Conservation (phyloP, 2,888 invertebrate genomes). For the Willowsia nigromaculata region DNA sequence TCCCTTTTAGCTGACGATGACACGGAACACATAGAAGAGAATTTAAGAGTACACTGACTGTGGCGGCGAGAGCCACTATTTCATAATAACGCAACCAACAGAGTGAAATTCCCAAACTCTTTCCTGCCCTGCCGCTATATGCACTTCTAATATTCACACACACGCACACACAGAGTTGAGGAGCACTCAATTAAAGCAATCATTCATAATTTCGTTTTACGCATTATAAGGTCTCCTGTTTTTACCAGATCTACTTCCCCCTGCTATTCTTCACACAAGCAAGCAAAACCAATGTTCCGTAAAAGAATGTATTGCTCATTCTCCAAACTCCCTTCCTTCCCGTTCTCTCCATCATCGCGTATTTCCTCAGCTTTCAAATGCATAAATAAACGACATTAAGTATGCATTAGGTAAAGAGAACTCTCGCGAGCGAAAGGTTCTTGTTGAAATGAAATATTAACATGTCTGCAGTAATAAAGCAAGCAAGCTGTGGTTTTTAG, state of each 20-base stretch:
- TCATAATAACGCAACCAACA: constrained; percentile 14
- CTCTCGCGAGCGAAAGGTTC: constrained; percentile 24
- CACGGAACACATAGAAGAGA: constrained; percentile 36
- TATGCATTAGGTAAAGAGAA: constrained; percentile 67
- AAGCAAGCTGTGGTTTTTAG: constrained; percentile 30
- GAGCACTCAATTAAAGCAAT: constrained; percentile 68
- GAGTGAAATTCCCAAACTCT: constrained; percentile 11
- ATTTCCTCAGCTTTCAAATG: constrained; percentile 63
- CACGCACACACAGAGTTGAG: constrained; percentile 21
- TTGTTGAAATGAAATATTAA: constrained; percentile 66
- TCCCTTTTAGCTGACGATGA: constrained; percentile 39
- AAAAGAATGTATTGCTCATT: not conserved
- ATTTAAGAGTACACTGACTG: constrained; percentile 28
- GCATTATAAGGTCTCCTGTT: constrained; percentile 44
- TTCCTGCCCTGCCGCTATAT: not conserved
- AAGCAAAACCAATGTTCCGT: not conserved
- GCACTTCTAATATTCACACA: not conserved
- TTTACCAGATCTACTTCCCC: constrained; percentile 29
- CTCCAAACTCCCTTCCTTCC: not conserved
- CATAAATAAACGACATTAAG: constrained; percentile 70
- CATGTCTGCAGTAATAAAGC: constrained; percentile 70
- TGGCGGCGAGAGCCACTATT: not conserved
- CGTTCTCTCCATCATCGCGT: not conserved
- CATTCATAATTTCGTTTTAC: constrained; percentile 70
- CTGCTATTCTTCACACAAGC: not conserved